Evolutionary conservation across 2,888 invertebrate genomes (phyloP).

Genomic region (Hyposoter dolosus): DNA sequence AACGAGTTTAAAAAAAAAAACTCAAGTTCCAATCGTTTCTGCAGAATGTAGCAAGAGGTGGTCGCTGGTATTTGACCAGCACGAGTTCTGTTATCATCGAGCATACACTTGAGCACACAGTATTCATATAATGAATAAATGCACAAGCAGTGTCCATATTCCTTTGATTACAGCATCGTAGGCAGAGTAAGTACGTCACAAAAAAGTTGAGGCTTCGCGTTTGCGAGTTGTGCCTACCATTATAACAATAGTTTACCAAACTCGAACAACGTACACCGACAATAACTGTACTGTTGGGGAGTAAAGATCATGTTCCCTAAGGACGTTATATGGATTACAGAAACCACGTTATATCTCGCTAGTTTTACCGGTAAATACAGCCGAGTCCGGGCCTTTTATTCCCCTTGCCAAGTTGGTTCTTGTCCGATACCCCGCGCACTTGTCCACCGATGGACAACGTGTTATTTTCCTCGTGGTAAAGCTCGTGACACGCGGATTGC

Average conservation of each 20-base stretch:
- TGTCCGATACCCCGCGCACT: conserved; percentile 15
- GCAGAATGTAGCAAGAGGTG: neutral
- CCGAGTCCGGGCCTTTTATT: conserved; percentile 35
- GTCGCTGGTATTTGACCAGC: neutral
- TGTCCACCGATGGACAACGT: conserved; percentile 39
- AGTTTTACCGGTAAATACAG: conserved; percentile 45
- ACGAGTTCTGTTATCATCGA: neutral
- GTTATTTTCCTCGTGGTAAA: conserved; percentile 56
- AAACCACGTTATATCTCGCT: conserved; percentile 44
- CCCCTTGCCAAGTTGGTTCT: conserved; percentile 39
- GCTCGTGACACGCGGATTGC: conserved; percentile 42
- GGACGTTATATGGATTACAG: conserved; percentile 51
- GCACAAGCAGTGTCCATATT: neutral
- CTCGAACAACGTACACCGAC: conserved; percentile 13
- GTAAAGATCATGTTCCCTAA: conserved; percentile 44
- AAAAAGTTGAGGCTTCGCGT: conserved; percentile 55
- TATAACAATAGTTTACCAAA: conserved; percentile 32
- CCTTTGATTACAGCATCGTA: conserved; percentile 24
- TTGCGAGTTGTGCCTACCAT: conserved; percentile 35
- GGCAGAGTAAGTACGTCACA: neutral
- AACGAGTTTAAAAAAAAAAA: neutral
- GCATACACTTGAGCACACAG: no score
- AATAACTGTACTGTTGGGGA: conserved; percentile 6
- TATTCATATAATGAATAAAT: neutral
- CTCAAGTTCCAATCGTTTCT: neutral